Evolutionary conservation across 1,140 invertebrate genomes (phyloP).

Genomic region (Coptotermes formosanus): DNA sequence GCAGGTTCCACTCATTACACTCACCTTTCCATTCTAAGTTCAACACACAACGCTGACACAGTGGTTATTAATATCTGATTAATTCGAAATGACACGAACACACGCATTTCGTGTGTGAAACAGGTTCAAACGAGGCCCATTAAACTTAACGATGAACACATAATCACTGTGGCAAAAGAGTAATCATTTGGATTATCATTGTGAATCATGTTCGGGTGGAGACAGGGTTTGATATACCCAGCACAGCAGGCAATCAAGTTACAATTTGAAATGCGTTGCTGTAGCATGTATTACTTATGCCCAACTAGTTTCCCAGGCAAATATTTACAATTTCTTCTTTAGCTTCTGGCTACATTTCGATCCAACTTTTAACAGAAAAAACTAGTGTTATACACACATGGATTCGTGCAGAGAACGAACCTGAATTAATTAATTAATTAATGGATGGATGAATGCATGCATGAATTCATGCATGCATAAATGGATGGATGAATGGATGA

Average conservation of each 20-base stretch:
- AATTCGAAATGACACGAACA: neutral
- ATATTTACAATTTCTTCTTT: no score
- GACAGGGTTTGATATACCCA: neutral
- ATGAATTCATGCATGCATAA: no score
- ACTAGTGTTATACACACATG: no score
- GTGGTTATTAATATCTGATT: slow-evolving; percentile 4
- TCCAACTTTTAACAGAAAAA: no score
- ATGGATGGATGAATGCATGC: no score
- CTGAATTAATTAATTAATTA: no score
- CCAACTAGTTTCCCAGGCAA: no score
- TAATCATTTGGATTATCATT: neutral
- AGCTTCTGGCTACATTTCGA: no score
- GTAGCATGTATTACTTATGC: no score
- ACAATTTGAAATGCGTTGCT: neutral
- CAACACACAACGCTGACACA: neutral
- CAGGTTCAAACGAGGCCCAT: neutral
- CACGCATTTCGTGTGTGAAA: neutral
- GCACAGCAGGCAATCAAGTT: neutral
- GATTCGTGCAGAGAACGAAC: no score
- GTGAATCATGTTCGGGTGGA: neutral
- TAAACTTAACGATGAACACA: neutral
- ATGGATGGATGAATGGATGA: no score
- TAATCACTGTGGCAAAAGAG: neutral
- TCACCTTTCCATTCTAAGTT: neutral
- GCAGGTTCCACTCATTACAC: neutral